Evolutionary conservation across 37 sponge, comb jelly and placozoan species (phyloP), one percentile per base, ranked within the genome.

Genomic region (Cliona cf. orientalis): DNA sequence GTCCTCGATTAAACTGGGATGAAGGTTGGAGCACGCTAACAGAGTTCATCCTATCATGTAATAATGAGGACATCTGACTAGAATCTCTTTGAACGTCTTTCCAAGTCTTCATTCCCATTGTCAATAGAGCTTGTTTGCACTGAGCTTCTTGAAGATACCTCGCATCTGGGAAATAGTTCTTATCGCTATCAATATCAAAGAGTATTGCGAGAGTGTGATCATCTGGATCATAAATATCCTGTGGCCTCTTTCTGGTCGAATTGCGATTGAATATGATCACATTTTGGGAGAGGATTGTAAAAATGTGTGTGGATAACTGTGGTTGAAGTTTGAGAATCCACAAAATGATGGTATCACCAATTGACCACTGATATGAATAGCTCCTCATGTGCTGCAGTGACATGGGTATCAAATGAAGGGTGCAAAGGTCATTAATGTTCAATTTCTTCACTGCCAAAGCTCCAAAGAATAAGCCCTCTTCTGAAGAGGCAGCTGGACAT

Each of bases 81-180:
- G 34, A 17, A 32, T 36, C 17, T 36, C 5, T 36, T 6, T 12
- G 2, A 33, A 67, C 37, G 36, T 67, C 37, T 36, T 65, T 34
- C 90, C 90, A 90, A 29, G 64, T 69, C 4, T 72, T 45, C 34
- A 90, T 19, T 6, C 90, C 90, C 6, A 72, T 17, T 22, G 19
- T 19, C 7, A 90, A 63, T 33, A 72, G 42, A 34, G 65, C 26
- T 5, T 26, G 21, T 32, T 38, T 0, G 34, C 75, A 90, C 19
- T 75, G 36, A 28, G 22, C 3, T 31, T 33, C 56, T 28, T 85
- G 85, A 39, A 75, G 76, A 6, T 72, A 36, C 4, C 29, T 81
- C 19, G 23, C 39, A 44, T 42, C n/a, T n/a, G n/a, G n/a, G n/a
- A n/a, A n/a, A n/a, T n/a, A n/a, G n/a, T n/a, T n/a, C n/a, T n/a